phyloP scores from a whole-genome alignment of 1,140 invertebrate genomes.

The Sycobia sp. region DNA sequence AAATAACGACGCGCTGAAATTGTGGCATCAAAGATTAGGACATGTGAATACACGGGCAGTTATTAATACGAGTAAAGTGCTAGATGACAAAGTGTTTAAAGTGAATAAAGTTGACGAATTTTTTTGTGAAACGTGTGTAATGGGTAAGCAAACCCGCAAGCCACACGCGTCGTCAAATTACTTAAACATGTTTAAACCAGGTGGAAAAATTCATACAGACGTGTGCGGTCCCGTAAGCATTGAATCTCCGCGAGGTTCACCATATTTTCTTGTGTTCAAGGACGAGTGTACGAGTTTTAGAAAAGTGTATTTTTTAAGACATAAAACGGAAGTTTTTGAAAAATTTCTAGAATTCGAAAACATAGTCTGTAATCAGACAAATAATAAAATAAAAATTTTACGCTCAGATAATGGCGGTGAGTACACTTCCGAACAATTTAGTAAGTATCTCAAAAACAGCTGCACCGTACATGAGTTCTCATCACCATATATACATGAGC shows the following conservation, averaged over 20 bases:
- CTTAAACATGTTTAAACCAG: not conserved
- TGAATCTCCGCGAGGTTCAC: not conserved
- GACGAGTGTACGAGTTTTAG: too few species aligned
- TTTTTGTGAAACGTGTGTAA: not conserved
- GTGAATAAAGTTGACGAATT: too few species aligned
- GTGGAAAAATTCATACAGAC: too few species aligned
- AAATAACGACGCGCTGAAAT: too few species aligned
- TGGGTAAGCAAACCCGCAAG: not conserved
- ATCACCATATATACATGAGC: conserved; percentile 48
- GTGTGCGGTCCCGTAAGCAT: not conserved
- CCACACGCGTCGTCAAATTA: not conserved
- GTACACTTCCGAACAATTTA: conserved; percentile 21
- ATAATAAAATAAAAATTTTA: conserved; percentile 41
- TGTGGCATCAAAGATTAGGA: too few species aligned
- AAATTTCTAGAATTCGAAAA: conserved; percentile 46
- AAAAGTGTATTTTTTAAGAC: too few species aligned
- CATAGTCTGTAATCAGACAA: conserved; percentile 43
- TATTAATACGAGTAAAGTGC: too few species aligned
- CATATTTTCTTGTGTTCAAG: not conserved
- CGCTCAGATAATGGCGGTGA: conserved; percentile 35
- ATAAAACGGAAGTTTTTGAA: conserved; percentile 48
- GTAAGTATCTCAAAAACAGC: conserved; percentile 11
- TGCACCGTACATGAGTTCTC: conserved; percentile 35
- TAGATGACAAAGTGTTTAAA: too few species aligned
- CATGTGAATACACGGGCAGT: too few species aligned